Evolutionary conservation across 35 echinoderm and acorn worm species (phyloP), one percentile per base, ranked within the genome.

Genomic region (Ophioderma brevispina): DNA sequence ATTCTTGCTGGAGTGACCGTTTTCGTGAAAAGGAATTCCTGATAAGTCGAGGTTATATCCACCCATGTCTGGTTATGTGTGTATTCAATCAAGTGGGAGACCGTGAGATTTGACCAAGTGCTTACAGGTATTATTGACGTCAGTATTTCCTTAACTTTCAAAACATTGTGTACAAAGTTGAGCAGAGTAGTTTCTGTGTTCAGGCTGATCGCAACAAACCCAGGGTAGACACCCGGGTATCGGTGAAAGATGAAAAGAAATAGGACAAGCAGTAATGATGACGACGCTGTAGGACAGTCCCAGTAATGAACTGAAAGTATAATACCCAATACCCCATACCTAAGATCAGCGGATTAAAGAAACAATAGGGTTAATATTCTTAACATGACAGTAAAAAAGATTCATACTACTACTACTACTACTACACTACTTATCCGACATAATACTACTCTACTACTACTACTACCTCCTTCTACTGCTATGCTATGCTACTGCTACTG

Each of bases 281-380:
- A 99, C n/a, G 0, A 99, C 94, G 64, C 93, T 99, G 91, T 99
- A 99, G n/a, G 91, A 95, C 95, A 76, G 95, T 95, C 0, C 81
- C 92, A 3, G 95, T 90, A 56, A 89, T 87, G 28, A n/a, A 55
- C 80, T 19, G 93, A 92, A 13, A 98, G 81, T 30, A 95, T 39
- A 70, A 94, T 79, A 87, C 90, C n/a, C n/a, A n/a, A n/a, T n/a
- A 90, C 5, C 86, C 93, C 63, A 92, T 92, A 1, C 96, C 96
- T 36, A 98, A 34, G 1, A n/a, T 31, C 17, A 82, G 28, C 0
- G 75, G 28, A n/a, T n/a, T n/a, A n/a, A n/a, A n/a, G n/a, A n/a
- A n/a, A n/a, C n/a, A n/a, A n/a, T n/a, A n/a, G n/a, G n/a, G n/a
- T n/a, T n/a, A n/a, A n/a, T n/a, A n/a, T n/a, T n/a, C n/a, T n/a